phyloP scores from a whole-genome alignment of 2,797 vertebrate genomes.

The Cetoscarus ocellatus region DNA sequence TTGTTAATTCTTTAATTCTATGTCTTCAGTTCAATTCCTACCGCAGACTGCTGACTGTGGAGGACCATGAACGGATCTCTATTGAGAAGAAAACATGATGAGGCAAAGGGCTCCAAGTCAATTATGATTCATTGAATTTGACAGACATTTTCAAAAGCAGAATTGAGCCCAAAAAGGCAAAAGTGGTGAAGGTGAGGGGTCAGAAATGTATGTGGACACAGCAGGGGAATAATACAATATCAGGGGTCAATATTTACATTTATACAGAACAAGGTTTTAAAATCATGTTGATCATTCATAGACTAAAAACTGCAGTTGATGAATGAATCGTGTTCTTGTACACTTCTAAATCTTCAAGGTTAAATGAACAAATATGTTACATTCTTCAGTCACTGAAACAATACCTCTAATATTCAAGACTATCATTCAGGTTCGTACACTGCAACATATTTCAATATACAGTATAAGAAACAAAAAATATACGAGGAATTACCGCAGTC shows the following conservation, averaged over 20 bases:
- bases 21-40: too few species aligned
- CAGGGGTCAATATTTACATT: constrained; percentile 30
- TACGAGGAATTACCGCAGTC: too few species aligned
- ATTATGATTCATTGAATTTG: background rate
- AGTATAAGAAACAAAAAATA: too few species aligned
- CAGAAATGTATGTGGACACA: constrained; percentile 17
- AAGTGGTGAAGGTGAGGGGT: constrained; percentile 42
- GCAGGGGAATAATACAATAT: constrained; percentile 42
- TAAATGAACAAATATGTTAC: constrained; percentile 3
- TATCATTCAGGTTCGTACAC: background rate
- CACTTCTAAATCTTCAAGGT: background rate
- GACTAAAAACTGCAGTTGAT: background rate
- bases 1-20: too few species aligned
- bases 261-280: constrained; percentile 1
- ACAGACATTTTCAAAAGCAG: constrained; percentile 13
- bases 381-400: constrained; percentile 37
- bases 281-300: too few species aligned
- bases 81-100: background rate
- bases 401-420: constrained; percentile 4
- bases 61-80: background rate
- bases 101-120: constrained; percentile 32
- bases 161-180: constrained; percentile 52
- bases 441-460: too few species aligned
- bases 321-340: constrained; percentile 1
- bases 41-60: background rate